Base-by-base conservation (phyloP, 2,888 invertebrate genomes). In the Seladonia tumulorum region DNA sequence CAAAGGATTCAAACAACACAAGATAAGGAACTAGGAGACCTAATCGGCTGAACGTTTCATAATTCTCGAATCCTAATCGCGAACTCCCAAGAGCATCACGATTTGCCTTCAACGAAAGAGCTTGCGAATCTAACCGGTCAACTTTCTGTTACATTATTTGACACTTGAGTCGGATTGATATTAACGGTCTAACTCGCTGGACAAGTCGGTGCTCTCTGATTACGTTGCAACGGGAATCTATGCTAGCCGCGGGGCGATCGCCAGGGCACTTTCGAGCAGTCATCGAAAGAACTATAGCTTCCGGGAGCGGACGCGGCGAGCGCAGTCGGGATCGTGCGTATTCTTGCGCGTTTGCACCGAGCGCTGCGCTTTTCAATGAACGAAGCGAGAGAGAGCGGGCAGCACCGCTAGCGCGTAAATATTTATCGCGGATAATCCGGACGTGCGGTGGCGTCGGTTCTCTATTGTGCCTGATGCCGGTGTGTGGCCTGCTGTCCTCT, bases 371-470 rank as follows among this genome's bases (percentile, higher is more conserved):
- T 90, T 88, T 87, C 78, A 82, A 77, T 73, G 88, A 83, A 76
- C 88, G 71, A 66, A n/a, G 10, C 53, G 53, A 53, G 53, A 29
- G 63, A 29, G 29, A 53, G 53, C 63, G 63, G 16, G 63, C 63
- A 29, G 39, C 79, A 60, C 66, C 83, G 83, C 79, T 79, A 76
- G 25, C 83, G 83, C 90, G 89, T 86, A 86, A 90, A 90, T 88
- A 87, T 90, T 90, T 88, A 90, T 90, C 90, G 84, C 80, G 83
- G 82, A 87, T 90, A 88, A 90, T 90, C 82, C 90, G 77, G 76
- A 85, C 83, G 82, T 74, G 81, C 76, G 42, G 72, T 68, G 22
- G 39, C 42, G 39, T n/a, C 18, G 22, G 22, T 68, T 68, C 68
- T 70, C 76, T 60, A 57, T 81, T 49, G 76, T 60, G 75, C 35